A percentile compares a stretch with the other conserved stretches of the same genome.
phyloP scores from a whole-genome alignment of 2,888 invertebrate species.

The Drosophila stalkeri region DNA sequence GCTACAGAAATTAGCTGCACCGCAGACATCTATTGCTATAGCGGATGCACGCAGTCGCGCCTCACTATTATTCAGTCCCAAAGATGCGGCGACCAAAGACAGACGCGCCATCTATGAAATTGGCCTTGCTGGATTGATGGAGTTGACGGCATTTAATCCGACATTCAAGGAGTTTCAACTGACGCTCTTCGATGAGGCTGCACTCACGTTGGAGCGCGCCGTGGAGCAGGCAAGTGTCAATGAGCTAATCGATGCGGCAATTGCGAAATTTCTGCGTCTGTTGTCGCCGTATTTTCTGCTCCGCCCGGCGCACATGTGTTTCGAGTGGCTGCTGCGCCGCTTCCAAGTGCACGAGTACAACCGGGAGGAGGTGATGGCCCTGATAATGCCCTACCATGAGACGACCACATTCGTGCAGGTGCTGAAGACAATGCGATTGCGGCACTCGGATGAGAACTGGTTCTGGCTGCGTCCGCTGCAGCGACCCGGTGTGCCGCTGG shows the following conservation, averaged over 20 bases:
- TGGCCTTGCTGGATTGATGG: conserved; percentile 93
- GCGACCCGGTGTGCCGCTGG: conserved; percentile 90
- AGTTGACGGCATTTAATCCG: conserved; percentile 90
- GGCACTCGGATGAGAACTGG: conserved; percentile 87
- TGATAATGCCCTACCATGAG: conserved; percentile 96
- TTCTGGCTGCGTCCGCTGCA: conserved; percentile 91
- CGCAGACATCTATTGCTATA: conserved; percentile 90
- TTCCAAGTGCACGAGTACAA: conserved; percentile 96
- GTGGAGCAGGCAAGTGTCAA: conserved; percentile 92
- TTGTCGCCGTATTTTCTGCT: conserved; percentile 95
- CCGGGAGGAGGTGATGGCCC: conserved; percentile 90
- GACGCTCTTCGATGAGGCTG: conserved; percentile 91
- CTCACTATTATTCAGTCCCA: conserved; percentile 95
- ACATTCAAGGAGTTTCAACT: conserved; percentile 90
- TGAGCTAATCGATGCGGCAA: conserved; percentile 89
- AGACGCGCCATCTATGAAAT: conserved; percentile 94
- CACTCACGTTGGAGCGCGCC: conserved; percentile 92
- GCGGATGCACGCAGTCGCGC: conserved; percentile 89
- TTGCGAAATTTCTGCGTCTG: conserved; percentile 92
- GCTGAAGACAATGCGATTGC: conserved; percentile 91
- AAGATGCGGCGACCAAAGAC: conserved; percentile 94
- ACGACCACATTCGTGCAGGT: conserved; percentile 94
- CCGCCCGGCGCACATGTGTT: conserved; percentile 92
- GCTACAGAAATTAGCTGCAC: conserved; percentile 90
- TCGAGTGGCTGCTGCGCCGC: conserved; percentile 97